Percentiles rank a stretch among this genome's conserved stretches.
Conservation (phyloP, 2,113 vertebrate genomes). For the Callionymus lyra region DNA sequence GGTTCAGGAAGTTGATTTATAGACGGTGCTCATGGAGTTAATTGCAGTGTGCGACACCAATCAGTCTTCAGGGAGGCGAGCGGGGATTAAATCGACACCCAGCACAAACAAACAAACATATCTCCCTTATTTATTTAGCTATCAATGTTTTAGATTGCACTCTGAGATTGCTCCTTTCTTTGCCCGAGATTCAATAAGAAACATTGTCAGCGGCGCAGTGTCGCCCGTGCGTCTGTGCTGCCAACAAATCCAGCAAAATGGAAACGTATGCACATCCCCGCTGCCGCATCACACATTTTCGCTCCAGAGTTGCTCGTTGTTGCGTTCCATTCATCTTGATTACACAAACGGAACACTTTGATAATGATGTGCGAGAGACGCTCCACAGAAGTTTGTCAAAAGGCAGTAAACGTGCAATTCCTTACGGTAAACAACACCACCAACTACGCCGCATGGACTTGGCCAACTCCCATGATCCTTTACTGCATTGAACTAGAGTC, state of each 20-base stretch:
- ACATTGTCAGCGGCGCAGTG: conserved; percentile 59
- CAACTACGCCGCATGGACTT: conserved; percentile 6
- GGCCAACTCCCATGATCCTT: conserved; percentile 10
- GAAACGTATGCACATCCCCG: conserved; percentile 42
- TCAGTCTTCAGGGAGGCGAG: conserved; percentile 63
- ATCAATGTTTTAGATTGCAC: conserved; percentile 71
- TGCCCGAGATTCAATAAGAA: conserved; percentile 68
- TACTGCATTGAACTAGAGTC: too few species aligned
- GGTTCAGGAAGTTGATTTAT: conserved; percentile 95
- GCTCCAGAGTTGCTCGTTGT: conserved; percentile 13
- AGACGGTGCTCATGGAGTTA: conserved; percentile 68
- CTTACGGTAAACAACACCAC: conserved; percentile 33
- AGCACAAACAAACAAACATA: conserved; percentile 59
- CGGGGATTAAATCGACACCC: conserved; percentile 48
- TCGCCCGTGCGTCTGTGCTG: conserved; percentile 53
- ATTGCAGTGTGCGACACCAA: conserved; percentile 69
- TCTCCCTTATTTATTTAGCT: conserved; percentile 66
- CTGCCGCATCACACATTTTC: conserved; percentile 1
- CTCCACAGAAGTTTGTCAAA: conserved; percentile 63
- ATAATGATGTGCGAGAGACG: conserved; percentile 63
- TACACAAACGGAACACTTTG: conserved; percentile 58
- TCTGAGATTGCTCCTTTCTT: conserved; percentile 50
- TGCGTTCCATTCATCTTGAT: conserved; percentile 65
- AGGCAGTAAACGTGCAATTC: conserved; percentile 52
- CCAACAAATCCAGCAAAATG: conserved; percentile 60